Base-by-base conservation (phyloP, 1,140 invertebrate species). In the Aphelenchoides besseyi region DNA sequence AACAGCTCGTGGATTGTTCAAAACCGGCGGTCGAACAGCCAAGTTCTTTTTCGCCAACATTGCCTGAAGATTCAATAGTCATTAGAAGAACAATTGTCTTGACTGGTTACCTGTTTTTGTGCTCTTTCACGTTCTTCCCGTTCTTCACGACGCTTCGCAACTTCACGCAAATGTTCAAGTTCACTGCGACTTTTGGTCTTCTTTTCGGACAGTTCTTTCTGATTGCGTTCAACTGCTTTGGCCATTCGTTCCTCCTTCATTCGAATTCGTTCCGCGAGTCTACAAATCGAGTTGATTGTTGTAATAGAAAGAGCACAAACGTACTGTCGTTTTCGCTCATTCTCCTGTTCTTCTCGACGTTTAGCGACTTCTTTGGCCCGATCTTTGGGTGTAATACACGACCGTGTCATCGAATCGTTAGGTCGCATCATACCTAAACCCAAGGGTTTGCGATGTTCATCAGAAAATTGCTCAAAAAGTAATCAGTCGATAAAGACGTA, bases 351-450 rank as follows among this genome's bases (percentile, higher is more conserved):
- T 59, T 59, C 5, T 18, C 55, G 55, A 5, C 55, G 5, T 59
- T 33, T 28, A 33, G 32, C 26, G 12, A 59, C 55, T 33, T 59
- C 55, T 59, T 5, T 12, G 18, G 55, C 55, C 18, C 55, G 5
- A 59, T 59, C 55, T 33, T 59, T 59, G 55, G 55, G 32, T 8
- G 5, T 29, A 33, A 59, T 59, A 33, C 5, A 59, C 5, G 55
- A 59, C 5, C 55, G 55, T 12, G 55, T 59, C 55, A 59, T 59
- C 5, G 5, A 8, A 23, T 5, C 55, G 5, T 5, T 8, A 28
- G 55, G 55, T 8, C 5, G 5, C 5, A 59, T 18, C 55, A 29
- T 59, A 8, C 5, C 55, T 8, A n/a, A n/a, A n/a, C n/a, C n/a
- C n/a, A n/a, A n/a, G n/a, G n/a, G n/a, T n/a, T n/a, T n/a, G n/a